A percentile compares a stretch with the other conserved stretches of the same genome.
phyloP scores from a whole-genome alignment of 1,140 invertebrate species.

The Calephelis nemesis region DNA sequence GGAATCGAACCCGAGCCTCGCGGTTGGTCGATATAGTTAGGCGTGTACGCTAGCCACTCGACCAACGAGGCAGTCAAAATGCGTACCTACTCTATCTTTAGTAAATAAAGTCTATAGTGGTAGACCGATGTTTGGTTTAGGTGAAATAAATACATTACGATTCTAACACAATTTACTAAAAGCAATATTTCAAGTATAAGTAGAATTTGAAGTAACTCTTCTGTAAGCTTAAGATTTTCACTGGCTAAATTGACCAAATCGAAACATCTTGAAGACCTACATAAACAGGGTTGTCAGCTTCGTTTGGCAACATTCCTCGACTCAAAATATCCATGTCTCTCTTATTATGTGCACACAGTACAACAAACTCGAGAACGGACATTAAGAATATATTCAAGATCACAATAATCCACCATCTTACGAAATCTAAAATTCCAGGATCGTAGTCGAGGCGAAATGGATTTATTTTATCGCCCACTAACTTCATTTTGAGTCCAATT shows the following conservation, averaged over 20 bases:
- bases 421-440: conserved; percentile 36
- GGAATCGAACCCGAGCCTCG: too few species aligned
- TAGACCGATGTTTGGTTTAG: too few species aligned
- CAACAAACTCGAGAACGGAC: conserved; percentile 44
- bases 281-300: neutral
- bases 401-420: conserved; percentile 44
- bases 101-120: too few species aligned
- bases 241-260: neutral
- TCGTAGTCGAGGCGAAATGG: conserved; percentile 37
- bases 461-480: conserved; percentile 41
- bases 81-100: too few species aligned
- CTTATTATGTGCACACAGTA: conserved; percentile 36
- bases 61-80: too few species aligned
- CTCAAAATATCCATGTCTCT: conserved; percentile 48
- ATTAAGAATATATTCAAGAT: conserved; percentile 49
- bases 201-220: too few species aligned
- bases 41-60: too few species aligned
- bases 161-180: too few species aligned
- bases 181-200: too few species aligned
- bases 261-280: neutral
- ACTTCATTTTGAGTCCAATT: conserved; percentile 32
- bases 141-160: too few species aligned
- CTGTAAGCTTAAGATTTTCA: too few species aligned
- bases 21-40: too few species aligned
- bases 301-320: conserved; percentile 39